phyloP scores from a whole-genome alignment of 2,797 vertebrate genomes.

The Lindbergichthys nudifrons region DNA sequence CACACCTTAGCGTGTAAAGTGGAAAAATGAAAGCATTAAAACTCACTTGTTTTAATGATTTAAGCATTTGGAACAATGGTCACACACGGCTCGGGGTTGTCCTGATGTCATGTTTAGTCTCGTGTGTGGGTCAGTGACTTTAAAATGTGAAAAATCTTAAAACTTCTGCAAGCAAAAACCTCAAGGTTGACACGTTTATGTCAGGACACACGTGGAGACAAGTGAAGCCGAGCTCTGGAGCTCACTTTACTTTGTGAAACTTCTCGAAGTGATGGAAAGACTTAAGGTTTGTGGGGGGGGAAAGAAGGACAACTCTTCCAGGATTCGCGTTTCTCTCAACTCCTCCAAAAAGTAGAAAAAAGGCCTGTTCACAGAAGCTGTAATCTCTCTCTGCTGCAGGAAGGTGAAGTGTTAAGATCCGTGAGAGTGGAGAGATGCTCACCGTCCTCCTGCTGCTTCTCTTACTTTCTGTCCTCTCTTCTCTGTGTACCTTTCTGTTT shows the following conservation, averaged over 20 bases:
- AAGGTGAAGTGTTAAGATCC: slow-evolving; percentile 70
- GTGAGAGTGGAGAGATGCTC: slow-evolving; percentile 77
- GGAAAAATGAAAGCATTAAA: slow-evolving; percentile 16
- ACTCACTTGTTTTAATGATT: slow-evolving; percentile 57
- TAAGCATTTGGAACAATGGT: slow-evolving; percentile 37
- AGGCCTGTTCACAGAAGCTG: slow-evolving; percentile 38
- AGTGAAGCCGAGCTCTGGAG: slow-evolving; percentile 57
- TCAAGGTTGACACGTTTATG: slow-evolving; percentile 66
- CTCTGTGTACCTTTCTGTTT: slow-evolving; percentile 75
- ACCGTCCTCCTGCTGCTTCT: slow-evolving; percentile 71
- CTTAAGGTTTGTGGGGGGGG: slow-evolving; percentile 9
- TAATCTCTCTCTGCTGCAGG: slow-evolving; percentile 46
- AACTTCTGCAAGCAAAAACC: slow-evolving; percentile 14
- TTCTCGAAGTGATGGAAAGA: slow-evolving; percentile 65
- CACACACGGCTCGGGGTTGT: slow-evolving; percentile 52
- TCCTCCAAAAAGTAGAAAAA: slow-evolving; percentile 22
- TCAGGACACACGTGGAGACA: slow-evolving; percentile 76
- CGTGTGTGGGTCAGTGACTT: slow-evolving; percentile 43
- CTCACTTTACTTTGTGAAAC: slow-evolving; percentile 56
- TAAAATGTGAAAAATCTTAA: slow-evolving; percentile 29
- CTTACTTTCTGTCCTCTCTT: slow-evolving; percentile 70
- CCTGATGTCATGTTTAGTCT: slow-evolving; percentile 67
- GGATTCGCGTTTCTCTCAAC: slow-evolving; percentile 47
- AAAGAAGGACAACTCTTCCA: slow-evolving; percentile 55
- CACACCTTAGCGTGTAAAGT: slow-evolving; percentile 23